Base-by-base conservation (phyloP, 2,797 vertebrate species). In the Vultur gryphus region DNA sequence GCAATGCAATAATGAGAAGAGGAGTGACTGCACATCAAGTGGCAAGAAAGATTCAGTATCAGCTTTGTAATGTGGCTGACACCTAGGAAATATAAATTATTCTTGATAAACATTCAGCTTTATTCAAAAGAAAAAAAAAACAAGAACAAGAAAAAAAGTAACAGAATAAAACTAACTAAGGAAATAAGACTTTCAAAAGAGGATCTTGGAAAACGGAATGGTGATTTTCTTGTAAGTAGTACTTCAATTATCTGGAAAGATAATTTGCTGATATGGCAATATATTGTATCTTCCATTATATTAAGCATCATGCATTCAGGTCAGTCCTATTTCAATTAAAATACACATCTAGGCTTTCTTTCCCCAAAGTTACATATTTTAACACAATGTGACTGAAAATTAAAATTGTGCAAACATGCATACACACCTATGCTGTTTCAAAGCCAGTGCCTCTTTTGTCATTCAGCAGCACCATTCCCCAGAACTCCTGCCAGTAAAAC, bases 61-160 rank as follows among this genome's bases (percentile, higher is more conserved):
- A 71, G 90, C 78, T 97, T 96, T 96, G 64, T 97, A 95, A 96
- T 84, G 67, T 82, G 78, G 19, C 51, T 89, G 87, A 95, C 86
- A 89, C 31, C 10, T 75, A 93, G 73, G 89, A 98, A 97, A 98
- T 96, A 97, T 25, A 95, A 96, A 96, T 96, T 96, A 96, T 95
- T 92, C 90, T 93, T 95, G 59, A 91, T 96, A 96, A 98, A 96
- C 51, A 82, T 55, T 90, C 59, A 91, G 65, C 61, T 89, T 96
- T 95, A 88, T 94, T 95, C 92, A 81, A 41, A 94, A 84, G 62
- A 59, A 84, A 86, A 59, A 95, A 57, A 89, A 31, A 96, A 94
- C 35, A 89, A 96, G 58, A 95, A 87, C 43, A 77, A 96, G 79
- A 70, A 76, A 96, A 93, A 97, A 95, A 76, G 13, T 83, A 97